Evolutionary conservation across 2,888 invertebrate species (phyloP).

Genomic region (Leptinotarsa peninsularis): DNA sequence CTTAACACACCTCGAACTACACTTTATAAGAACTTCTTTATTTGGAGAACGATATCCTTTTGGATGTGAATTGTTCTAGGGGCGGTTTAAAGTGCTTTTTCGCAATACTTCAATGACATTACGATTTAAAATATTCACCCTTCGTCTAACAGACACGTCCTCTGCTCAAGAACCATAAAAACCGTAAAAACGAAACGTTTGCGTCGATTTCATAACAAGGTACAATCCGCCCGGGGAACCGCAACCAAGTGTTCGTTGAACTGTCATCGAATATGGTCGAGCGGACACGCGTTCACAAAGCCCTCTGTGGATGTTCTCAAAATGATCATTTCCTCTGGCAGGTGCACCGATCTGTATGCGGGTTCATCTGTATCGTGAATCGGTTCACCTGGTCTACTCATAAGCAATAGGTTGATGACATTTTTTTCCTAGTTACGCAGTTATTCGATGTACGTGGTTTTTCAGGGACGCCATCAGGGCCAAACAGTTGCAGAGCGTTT

Average conservation of each 20-base stretch:
- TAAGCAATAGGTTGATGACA: neutral
- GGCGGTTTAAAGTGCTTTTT: too few relatives aligned
- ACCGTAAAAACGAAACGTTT: neutral
- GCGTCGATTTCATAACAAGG: slow-evolving; percentile 1
- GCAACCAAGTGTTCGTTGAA: neutral
- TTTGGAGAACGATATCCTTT: too few relatives aligned
- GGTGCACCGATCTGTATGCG: slow-evolving; percentile 7
- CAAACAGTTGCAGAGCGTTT: too few relatives aligned
- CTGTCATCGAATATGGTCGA: slow-evolving; percentile 4
- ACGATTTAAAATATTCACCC: too few relatives aligned
- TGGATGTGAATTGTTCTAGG: too few relatives aligned
- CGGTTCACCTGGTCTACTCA: neutral
- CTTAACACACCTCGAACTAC: too few relatives aligned
- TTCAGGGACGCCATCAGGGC: too few relatives aligned
- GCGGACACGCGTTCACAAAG: slow-evolving; percentile 1
- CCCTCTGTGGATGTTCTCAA: neutral
- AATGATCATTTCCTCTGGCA: neutral
- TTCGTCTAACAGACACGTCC: too few relatives aligned
- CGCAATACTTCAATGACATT: too few relatives aligned
- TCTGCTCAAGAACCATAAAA: neutral
- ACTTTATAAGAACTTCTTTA: too few relatives aligned
- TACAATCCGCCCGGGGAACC: neutral
- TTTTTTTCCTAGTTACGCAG: neutral
- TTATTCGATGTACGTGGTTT: too few relatives aligned
- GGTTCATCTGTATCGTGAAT: neutral